Evolutionary conservation across 2,888 invertebrate species (phyloP), one percentile per base, ranked within the genome.

Genomic region (Monoplex corrugatus): DNA sequence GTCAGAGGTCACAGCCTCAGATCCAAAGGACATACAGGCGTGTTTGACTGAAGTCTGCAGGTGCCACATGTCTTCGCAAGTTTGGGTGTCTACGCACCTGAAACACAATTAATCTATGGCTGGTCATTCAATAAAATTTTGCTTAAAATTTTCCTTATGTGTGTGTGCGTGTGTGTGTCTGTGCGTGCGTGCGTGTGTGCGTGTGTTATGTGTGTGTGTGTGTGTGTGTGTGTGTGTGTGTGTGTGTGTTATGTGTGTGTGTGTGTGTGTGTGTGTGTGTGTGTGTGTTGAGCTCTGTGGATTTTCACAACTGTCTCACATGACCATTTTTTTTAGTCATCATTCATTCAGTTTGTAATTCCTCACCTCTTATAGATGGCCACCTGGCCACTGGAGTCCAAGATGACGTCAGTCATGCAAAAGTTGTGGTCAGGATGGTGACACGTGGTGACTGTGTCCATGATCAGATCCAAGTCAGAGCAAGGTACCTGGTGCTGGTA

Each of bases 341-440:
- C 8, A n/a, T 28, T 68, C n/a, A 68, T 68, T 28, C 28, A 13
- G 68, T 68, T 68, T 5, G 68, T 19, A 68, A n/a, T 75, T 16
- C 3, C 78, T 80, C 28, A 80, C 78, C 78, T 13, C 35, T 80
- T 80, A 23, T 43, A 80, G 78, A 5, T 43, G 40, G 43, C 23
- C 19, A 35, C 78, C 2, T 13, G 3, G 1, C 40, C 38, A 28
- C 5, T 19, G 28, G 35, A 35, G 78, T 80, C 43, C 78, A 80
- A 38, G 3, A 80, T 23, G 78, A 80, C 40, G 40, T 80, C 78
- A 40, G 78, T 80, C 78, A 80, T 80, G 23, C 78, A 80, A 23
- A 10, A 13, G 40, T 8, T 80, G 38, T 38, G 3, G 19, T 32
- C 0, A 23, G 78, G 19, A 40, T 80, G 40, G 32, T 8, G 6